These are phyloP conservation scores for Echiichthys vipera DNA, from an alignment of 2,797 vertebrate species.

Conservation along the genomic window DNA sequence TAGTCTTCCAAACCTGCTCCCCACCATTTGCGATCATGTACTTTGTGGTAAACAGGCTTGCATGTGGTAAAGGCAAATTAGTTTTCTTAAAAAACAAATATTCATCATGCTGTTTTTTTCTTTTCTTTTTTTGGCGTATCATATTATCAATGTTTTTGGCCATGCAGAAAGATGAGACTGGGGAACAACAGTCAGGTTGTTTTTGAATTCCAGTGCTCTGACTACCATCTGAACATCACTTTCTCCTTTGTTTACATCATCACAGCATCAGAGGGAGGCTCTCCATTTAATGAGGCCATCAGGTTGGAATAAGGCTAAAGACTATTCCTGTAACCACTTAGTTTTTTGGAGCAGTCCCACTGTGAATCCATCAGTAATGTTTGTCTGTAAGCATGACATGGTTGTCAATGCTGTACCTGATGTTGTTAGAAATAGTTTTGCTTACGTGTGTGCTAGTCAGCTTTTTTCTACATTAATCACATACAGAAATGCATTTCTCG, in stretches of 20 bases:
- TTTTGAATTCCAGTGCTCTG: slow-evolving; percentile 43
- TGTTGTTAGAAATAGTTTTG: slow-evolving; percentile 14
- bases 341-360: slow-evolving; percentile 64
- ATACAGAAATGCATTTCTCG: slow-evolving; percentile 25
- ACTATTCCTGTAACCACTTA: slow-evolving; percentile 74
- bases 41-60: not conserved
- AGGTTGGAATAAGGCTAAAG: slow-evolving; percentile 52
- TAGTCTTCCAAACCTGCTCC: slow-evolving; percentile 14
- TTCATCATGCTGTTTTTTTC: not conserved
- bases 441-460: not conserved
- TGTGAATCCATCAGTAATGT: slow-evolving; percentile 42
- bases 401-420: slow-evolving; percentile 3
- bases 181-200: slow-evolving; percentile 19
- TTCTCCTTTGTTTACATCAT: slow-evolving; percentile 66
- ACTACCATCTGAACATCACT: slow-evolving; percentile 55
- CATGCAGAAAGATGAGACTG: slow-evolving; percentile 23
- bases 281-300: slow-evolving; percentile 57
- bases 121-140: slow-evolving; percentile 2
- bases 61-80: slow-evolving; percentile 2
- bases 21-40: not conserved
- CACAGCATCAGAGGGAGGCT: slow-evolving; percentile 41
- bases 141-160: not conserved
- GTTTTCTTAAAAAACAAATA: slow-evolving; percentile 9
- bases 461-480: slow-evolving; percentile 2
- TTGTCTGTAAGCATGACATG: slow-evolving; percentile 33